Conservation (phyloP, 1,140 invertebrate species). For the Drosophila saltans region DNA sequence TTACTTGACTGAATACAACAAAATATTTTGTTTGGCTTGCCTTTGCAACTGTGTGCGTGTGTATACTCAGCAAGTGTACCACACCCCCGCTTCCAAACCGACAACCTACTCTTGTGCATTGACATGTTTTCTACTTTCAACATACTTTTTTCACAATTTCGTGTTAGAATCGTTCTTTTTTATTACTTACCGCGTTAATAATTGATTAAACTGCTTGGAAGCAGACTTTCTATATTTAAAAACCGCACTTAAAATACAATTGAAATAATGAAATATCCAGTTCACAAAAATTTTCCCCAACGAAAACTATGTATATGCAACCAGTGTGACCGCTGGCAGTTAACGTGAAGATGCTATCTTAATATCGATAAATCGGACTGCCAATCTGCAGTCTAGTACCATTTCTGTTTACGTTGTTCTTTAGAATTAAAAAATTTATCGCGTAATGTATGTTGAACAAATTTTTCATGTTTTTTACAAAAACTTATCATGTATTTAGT, state of each 20-base stretch:
- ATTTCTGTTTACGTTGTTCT: not conserved
- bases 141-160: not conserved
- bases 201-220: constrained; percentile 55
- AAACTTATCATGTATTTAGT: no score
- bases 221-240: constrained; percentile 60
- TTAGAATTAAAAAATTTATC: not conserved
- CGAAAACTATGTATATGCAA: constrained; percentile 54
- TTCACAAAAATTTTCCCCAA: constrained; percentile 19
- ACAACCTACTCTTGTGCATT: not conserved
- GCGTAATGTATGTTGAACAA: no score
- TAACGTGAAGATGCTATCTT: not conserved
- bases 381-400: not conserved
- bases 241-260: constrained; percentile 43
- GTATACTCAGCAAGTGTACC: constrained; percentile 8
- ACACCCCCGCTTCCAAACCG: not conserved
- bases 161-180: not conserved
- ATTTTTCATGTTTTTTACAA: no score
- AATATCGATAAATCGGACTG: not conserved
- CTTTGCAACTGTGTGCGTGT: not conserved
- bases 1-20: not conserved
- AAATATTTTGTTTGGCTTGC: constrained; percentile 9
- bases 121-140: not conserved
- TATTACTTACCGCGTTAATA: constrained; percentile 37
- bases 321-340: constrained; percentile 3
- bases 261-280: constrained; percentile 44